A percentile compares a stretch with the other conserved stretches of the same genome.
phyloP scores from a whole-genome alignment of 2,797 vertebrate species.

The Rachycentron canadum region DNA sequence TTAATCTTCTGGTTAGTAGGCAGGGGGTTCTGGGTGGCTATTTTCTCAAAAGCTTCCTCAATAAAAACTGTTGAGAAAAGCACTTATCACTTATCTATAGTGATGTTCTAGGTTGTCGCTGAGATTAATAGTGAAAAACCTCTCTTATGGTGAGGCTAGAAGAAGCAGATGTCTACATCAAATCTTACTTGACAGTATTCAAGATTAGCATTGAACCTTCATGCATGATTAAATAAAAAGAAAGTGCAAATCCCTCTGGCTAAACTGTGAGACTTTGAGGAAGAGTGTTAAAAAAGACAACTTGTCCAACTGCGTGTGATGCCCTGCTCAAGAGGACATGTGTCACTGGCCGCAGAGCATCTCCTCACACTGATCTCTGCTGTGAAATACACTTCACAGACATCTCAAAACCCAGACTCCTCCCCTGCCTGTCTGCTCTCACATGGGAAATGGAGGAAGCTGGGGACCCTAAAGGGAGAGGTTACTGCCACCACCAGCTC shows the following conservation, averaged over 20 bases:
- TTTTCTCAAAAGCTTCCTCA: conserved; percentile 16
- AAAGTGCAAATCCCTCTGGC: conserved; percentile 32
- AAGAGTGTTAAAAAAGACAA: conserved; percentile 21
- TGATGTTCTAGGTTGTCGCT: conserved; percentile 7
- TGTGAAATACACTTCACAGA: conserved; percentile 28
- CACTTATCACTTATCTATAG: neutral
- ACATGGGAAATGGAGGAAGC: conserved; percentile 28
- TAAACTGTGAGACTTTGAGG: conserved; percentile 21
- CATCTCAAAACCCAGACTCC: conserved; percentile 19
- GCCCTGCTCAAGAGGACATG: conserved; percentile 27
- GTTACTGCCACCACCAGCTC: conserved; percentile 27
- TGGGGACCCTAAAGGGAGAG: conserved; percentile 17
- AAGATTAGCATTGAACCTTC: conserved; percentile 40
- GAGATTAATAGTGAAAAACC: conserved; percentile 19
- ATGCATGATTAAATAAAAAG: conserved; percentile 39
- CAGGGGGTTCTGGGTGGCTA: neutral
- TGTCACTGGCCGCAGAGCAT: conserved; percentile 14
- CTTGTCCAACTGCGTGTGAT: conserved; percentile 7
- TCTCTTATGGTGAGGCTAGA: neutral
- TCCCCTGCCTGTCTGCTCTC: conserved; percentile 27
- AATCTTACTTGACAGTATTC: conserved; percentile 42
- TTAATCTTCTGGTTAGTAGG: neutral
- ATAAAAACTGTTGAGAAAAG: conserved; percentile 5
- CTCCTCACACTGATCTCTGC: conserved; percentile 3
- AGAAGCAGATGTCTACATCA: conserved; percentile 39